Base-by-base conservation (phyloP, 2,888 invertebrate species). In the Apomyelois bistriatella region DNA sequence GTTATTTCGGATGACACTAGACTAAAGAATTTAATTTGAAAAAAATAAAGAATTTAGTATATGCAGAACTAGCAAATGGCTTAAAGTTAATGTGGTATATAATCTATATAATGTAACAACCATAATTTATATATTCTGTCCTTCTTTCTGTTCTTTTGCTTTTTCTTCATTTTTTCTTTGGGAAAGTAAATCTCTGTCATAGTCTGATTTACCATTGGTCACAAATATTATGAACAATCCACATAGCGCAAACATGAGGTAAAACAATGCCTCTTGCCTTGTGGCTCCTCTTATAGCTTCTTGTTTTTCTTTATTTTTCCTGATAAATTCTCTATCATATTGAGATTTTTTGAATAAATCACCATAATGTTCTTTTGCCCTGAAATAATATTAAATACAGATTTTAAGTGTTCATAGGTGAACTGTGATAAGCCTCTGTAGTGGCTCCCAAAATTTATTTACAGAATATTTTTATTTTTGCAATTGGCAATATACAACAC, bases 281-380 rank as follows among this genome's bases (percentile, higher is more conserved):
- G 56, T 53, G 1, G 75, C 50, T 4, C 64, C 7, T 0, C 22
- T 12, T 0, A 50, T 35, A 13, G 74, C 70, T 1, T 35, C 12
- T 48, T 54, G 55, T 54, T 76, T 81, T 3, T 37, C 42, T 17
- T 41, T 58, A 55, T 62, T 68, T 51, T 65, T 71, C 54, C 49
- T 72, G 1, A 78, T 6, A 22, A 72, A 65, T 17, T 79, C 74
- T 59, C 66, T 85, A 1, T 84, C 77, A 49, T 73, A 63, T 57
- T 76, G 64, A 15, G 72, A 30, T 57, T 78, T 82, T 54, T 79
- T 64, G 52, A 89, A 79, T 57, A 85, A 58, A 36, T 68, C 55
- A 0, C 87, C 85, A 66, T 93, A 93, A 64, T 93, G 93, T 32
- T 79, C 70, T 57, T 78, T 83, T 0, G 92, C 81, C 90, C 90